Base-by-base conservation (phyloP, 2,888 invertebrate species). In the Hypolimnas misippus region DNA sequence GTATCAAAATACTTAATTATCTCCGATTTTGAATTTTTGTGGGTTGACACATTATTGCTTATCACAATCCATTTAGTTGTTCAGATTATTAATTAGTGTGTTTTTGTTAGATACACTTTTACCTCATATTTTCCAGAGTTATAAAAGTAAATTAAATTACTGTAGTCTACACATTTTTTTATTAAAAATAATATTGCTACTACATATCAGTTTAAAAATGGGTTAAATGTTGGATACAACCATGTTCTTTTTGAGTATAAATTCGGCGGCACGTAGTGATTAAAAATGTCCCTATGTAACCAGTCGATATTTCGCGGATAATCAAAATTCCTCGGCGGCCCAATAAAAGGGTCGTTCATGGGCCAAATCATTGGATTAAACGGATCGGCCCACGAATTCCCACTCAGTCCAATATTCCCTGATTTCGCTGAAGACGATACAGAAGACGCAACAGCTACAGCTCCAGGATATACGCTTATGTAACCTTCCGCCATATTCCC, bases 401-500 rank as follows among this genome's bases (percentile, higher is more conserved):
- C 0, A 63, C 64, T 46, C 63, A 52, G n/a, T 73, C 61, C 1
- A 70, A 49, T 68, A 3, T 75, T 76, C 29, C 79, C 77, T 38
- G 76, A 70, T 25, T 74, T 74, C 0, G 82, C 76, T 14, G 82
- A 73, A 0, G 87, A 81, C 0, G 82, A 77, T 0, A 84, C 82
- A 0, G 82, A 73, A 0, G 87, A 81, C 0, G 83, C 77, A 0
- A 84, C 82, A 0, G 82, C 74, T 0, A 84, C 77, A 8, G 82
- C 81, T 2, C 82, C 84, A 19, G 86, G 87, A 12, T 77, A 76
- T 1, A 82, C 73, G 14, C 78, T 74, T 12, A 86, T 79, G 1
- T 77, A 76, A 12, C 84, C 84, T 42, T 79, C 71, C 70, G 12
- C 56, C 57, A n/a, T 69, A 67, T 17, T 68, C 3, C 49, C 49